Percentiles rank a stretch among this genome's conserved stretches.
phyloP scores from a whole-genome alignment of 1,140 invertebrate species.

The Meloidogyne floridensis region DNA sequence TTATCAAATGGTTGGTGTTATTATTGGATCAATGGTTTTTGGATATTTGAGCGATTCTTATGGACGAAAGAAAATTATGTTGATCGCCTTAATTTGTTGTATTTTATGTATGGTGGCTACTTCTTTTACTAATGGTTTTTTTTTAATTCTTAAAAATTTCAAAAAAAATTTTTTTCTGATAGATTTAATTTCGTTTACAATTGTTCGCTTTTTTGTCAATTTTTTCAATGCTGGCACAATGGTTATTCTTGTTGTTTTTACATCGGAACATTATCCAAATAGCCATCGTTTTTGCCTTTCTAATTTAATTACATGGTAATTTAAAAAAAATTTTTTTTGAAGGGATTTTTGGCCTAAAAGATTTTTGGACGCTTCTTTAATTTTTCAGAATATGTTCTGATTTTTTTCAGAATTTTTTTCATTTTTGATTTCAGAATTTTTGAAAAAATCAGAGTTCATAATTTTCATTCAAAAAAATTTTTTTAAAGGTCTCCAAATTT shows the following conservation, averaged over 20 bases:
- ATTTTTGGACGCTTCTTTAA: background rate
- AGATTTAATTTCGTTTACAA: conserved; percentile 42
- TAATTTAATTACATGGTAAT: conserved; percentile 49
- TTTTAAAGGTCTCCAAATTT: conserved; percentile 29
- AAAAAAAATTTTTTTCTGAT: background rate
- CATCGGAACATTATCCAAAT: conserved; percentile 52
- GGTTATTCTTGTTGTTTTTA: conserved; percentile 51
- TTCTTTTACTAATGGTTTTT: conserved; percentile 41
- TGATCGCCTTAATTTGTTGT: conserved; percentile 44
- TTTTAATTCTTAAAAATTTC: background rate
- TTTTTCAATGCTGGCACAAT: conserved; percentile 55
- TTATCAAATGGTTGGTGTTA: conserved; percentile 33
- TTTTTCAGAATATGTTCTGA: background rate
- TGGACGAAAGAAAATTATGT: conserved; percentile 40
- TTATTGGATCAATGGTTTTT: conserved; percentile 34
- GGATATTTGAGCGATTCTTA: conserved; percentile 30
- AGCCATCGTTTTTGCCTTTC: conserved; percentile 51
- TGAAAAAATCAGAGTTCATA: background rate
- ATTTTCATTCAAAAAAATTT: too few relatives aligned
- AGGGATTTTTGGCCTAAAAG: too few relatives aligned
- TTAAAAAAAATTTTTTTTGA: conserved; percentile 1
- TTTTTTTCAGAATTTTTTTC: too few relatives aligned
- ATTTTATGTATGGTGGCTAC: conserved; percentile 45
- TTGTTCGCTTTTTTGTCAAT: conserved; percentile 48
- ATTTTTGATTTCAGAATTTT: background rate